Evolutionary conservation across 2,113 vertebrate species (phyloP).

Genomic region (Ophiodon elongatus): DNA sequence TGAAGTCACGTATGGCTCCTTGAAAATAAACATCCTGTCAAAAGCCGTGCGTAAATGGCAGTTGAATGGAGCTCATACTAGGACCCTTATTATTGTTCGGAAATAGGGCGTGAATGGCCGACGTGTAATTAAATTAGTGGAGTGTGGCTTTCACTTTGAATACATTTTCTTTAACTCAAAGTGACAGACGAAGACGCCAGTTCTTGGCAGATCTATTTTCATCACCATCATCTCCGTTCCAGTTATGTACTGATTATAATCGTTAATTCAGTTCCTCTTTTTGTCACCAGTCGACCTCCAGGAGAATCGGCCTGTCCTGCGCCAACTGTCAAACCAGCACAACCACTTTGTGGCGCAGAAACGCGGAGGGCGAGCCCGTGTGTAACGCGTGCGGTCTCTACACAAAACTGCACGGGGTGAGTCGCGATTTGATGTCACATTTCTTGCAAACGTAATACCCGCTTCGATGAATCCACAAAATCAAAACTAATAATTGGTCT

Average conservation of each 20-base stretch:
- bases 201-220: neutral
- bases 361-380: conserved; percentile 96
- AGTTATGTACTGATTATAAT: neutral
- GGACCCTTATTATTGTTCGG: conserved; percentile 55
- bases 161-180: conserved; percentile 3
- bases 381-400: conserved; percentile 99
- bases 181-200: conserved; percentile 5
- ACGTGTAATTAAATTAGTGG: conserved; percentile 35
- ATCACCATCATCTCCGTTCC: neutral
- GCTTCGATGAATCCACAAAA: neutral
- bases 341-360: conserved; percentile 97
- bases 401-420: conserved; percentile 97
- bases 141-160: conserved; percentile 5
- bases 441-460: rapidly evolving
- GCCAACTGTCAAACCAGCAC: conserved; percentile 98
- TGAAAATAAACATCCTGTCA: conserved; percentile 33
- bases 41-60: conserved; percentile 30
- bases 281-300: conserved; percentile 90
- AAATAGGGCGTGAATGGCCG: conserved; percentile 41
- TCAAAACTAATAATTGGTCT: neutral
- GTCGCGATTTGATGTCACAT: conserved; percentile 28
- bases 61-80: conserved; percentile 42
- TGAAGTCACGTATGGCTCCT: conserved; percentile 3
- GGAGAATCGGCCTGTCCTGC: conserved; percentile 95
- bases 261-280: neutral